Evolutionary conservation across 2,888 invertebrate genomes (phyloP).

Genomic region (Eristalis tenax): DNA sequence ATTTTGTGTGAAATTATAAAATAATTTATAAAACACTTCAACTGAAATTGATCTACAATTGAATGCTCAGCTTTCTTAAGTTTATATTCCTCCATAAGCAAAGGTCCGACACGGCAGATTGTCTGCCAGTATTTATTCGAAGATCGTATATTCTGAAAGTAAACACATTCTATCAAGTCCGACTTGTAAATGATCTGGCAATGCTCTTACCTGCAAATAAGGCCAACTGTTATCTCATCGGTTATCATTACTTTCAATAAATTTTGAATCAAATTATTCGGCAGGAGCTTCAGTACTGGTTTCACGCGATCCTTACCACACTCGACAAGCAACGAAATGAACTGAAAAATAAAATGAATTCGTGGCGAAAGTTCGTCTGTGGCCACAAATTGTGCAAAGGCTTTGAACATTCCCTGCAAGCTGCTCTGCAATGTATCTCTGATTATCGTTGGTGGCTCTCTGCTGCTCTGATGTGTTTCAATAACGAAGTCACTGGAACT

Average conservation of each 20-base stretch:
- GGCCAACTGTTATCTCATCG: conserved; percentile 80
- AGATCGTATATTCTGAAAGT: conserved; percentile 86
- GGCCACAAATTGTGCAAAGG: conserved; percentile 85
- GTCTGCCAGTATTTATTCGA: conserved; percentile 87
- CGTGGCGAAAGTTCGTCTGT: conserved; percentile 90
- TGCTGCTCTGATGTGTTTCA: conserved; percentile 73
- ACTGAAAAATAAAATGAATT: conserved; percentile 91
- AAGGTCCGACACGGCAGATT: conserved; percentile 92
- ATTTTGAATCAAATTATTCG: conserved; percentile 88
- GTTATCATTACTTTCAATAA: conserved; percentile 85
- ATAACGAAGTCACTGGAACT: conserved; percentile 80
- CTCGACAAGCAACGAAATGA: conserved; percentile 88
- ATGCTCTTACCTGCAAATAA: conserved; percentile 77
- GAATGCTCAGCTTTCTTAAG: conserved; percentile 81
- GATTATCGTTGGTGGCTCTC: conserved; percentile 78
- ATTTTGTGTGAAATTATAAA: background rate
- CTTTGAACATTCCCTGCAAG: conserved; percentile 86
- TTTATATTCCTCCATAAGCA: conserved; percentile 92
- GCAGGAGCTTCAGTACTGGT: conserved; percentile 88
- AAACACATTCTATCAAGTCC: background rate
- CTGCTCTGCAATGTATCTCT: conserved; percentile 86
- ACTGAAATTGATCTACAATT: conserved; percentile 74
- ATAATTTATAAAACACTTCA: background rate
- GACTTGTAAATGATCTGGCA: background rate
- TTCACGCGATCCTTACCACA: conserved; percentile 88